A percentile compares a stretch with the other conserved stretches of the same genome.
Evolutionary conservation across 2,113 vertebrate genomes (phyloP).

Genomic region (Actenoides lindsayi): DNA sequence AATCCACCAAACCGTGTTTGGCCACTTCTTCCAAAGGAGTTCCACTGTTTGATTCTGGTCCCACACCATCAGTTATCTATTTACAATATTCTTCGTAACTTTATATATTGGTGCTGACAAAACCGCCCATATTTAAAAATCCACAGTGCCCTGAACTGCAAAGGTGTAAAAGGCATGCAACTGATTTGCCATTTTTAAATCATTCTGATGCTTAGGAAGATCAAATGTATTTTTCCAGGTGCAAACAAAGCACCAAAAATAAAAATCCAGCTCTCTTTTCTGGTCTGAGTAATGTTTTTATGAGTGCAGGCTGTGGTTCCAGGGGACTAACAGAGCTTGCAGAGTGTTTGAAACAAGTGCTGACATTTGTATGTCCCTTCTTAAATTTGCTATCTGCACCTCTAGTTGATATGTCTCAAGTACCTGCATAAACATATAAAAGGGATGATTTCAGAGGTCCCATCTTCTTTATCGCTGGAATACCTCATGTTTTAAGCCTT

Average conservation of each 20-base stretch:
- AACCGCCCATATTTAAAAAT: background rate
- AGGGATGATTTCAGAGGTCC: background rate
- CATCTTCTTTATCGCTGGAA: background rate
- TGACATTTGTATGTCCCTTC: background rate
- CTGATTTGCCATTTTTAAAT: background rate
- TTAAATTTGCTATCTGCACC: background rate
- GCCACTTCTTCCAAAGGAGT: background rate
- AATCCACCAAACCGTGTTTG: background rate
- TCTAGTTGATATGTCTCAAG: background rate
- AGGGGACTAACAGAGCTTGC: background rate
- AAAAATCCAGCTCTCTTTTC: background rate
- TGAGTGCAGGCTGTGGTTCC: background rate
- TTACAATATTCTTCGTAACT: background rate
- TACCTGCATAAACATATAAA: background rate
- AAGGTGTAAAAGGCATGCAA: background rate
- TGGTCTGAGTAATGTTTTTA: background rate
- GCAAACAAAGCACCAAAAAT: background rate
- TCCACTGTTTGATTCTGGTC: constrained; percentile 1
- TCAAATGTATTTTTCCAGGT: background rate
- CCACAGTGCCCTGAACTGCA: background rate
- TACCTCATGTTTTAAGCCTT: background rate
- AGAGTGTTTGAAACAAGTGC: background rate
- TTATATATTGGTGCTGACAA: background rate
- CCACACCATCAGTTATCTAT: background rate
- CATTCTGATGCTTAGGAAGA: background rate